These are phyloP conservation scores for Stenotaenia linearis DNA, from an alignment of 2,888 invertebrate genomes.

Conservation along the genomic window DNA sequence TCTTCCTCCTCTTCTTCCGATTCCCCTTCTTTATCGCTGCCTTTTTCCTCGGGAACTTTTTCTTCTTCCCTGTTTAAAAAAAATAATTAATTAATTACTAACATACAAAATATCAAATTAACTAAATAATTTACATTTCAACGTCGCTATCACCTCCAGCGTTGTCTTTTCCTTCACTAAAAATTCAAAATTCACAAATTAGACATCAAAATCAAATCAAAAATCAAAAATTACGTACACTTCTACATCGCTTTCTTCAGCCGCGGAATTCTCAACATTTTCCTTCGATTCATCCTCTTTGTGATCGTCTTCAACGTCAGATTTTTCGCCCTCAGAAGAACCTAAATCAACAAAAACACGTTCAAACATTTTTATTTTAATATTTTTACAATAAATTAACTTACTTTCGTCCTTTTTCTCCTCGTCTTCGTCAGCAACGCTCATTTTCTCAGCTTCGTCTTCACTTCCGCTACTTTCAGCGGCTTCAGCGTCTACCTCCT, in stretches of 20 bases:
- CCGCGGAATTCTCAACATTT: slow-evolving; percentile 45
- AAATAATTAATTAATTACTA: too few relatives aligned
- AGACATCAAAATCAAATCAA: slow-evolving; percentile 28
- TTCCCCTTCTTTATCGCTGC: slow-evolving; percentile 34
- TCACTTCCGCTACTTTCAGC: slow-evolving; percentile 27
- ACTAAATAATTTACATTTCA: slow-evolving; percentile 42
- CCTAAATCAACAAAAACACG: slow-evolving; percentile 58
- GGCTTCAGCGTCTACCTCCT: slow-evolving; percentile 21
- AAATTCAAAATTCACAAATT: slow-evolving; percentile 33
- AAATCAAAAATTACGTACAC: slow-evolving; percentile 37
- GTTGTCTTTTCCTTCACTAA: slow-evolving; percentile 41
- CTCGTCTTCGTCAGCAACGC: slow-evolving; percentile 50
- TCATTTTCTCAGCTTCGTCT: slow-evolving; percentile 38
- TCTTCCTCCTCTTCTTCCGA: slow-evolving; percentile 34
- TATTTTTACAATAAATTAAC: neutral
- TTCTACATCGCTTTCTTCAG: slow-evolving; percentile 55
- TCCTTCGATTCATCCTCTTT: slow-evolving; percentile 32
- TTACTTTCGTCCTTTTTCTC: slow-evolving; percentile 45
- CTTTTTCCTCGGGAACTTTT: slow-evolving; percentile 33
- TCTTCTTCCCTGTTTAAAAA: slow-evolving; percentile 40
- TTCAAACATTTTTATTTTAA: slow-evolving; percentile 51
- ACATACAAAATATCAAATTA: too few relatives aligned
- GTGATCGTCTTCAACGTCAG: slow-evolving; percentile 36
- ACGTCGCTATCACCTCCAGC: slow-evolving; percentile 57
- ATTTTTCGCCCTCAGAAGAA: slow-evolving; percentile 37